Conservation (phyloP, 2,888 invertebrate genomes). For the Orthonychiurus folsomi region DNA sequence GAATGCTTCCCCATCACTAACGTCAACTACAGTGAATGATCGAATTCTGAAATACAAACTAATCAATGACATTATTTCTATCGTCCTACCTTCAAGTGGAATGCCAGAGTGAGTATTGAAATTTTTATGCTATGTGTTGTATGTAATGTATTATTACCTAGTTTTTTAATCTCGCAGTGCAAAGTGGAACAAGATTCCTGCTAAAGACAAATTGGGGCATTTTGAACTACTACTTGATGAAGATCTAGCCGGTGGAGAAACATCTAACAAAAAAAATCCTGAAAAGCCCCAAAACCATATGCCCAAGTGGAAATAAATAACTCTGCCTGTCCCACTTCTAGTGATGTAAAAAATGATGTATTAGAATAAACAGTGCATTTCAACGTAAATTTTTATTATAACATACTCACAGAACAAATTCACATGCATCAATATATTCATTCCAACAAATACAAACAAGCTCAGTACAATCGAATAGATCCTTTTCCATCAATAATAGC, state of each 20-base stretch:
- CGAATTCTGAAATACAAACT: constrained; percentile 86
- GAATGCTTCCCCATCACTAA: constrained; percentile 90
- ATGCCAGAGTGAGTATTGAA: constrained; percentile 62
- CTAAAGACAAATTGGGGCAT: constrained; percentile 64
- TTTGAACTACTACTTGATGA: constrained; percentile 78
- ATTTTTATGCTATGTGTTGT: not conserved
- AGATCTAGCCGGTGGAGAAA: constrained; percentile 53
- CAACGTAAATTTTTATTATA: too few species aligned
- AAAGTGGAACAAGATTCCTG: constrained; percentile 75
- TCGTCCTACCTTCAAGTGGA: constrained; percentile 80
- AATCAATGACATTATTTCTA: constrained; percentile 82
- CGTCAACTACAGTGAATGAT: constrained; percentile 89
- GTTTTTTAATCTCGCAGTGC: constrained; percentile 55
- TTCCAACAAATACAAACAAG: not conserved
- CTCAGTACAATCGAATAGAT: not conserved
- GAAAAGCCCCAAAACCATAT: constrained; percentile 27
- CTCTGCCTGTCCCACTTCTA: too few species aligned
- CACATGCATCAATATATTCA: too few species aligned
- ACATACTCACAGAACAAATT: too few species aligned
- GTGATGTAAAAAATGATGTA: too few species aligned
- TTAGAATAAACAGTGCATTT: too few species aligned
- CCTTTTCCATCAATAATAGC: not conserved
- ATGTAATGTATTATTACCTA: not conserved
- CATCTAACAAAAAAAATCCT: constrained; percentile 24
- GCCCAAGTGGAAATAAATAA: constrained; percentile 37